Evolutionary conservation across 2,113 vertebrate species (phyloP), one percentile per base, ranked within the genome.

Genomic region (Astatoreochromis straeleni): DNA sequence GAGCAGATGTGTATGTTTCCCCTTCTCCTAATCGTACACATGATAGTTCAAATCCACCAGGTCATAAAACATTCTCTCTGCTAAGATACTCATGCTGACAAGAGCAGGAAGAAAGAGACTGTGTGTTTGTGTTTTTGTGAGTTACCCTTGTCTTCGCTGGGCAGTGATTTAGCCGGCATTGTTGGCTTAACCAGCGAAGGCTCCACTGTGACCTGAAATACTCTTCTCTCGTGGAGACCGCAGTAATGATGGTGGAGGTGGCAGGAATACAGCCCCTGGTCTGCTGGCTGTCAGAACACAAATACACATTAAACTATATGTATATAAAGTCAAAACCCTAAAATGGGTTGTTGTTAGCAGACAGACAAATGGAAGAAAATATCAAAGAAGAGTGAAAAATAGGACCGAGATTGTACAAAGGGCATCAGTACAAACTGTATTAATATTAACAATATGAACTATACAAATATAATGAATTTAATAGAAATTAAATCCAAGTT

Each of bases 201-300:
- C 0, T 55, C 92, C 2, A 99, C 97, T 0, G 82, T 86, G 60
- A 99, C 89, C n/a, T 92, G 96, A 95, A 98, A 99, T 93, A 98
- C 94, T 55, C 98, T 94, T 57, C 98, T 97, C 90, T 99, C 98
- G 0, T 99, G 97, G 4, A 99, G 96, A 7, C 98, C 98, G 2
- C 98, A 99, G 96, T 99, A 99, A 93, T 99, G 98, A 47, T 99
- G 98, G 91, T 99, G 98, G 55, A 99, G 97, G 90, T 99, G 98
- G 90, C 98, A 99, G 5, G 98, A 99, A 82, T 99, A 99, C 21
- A 96, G 95, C 24, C 98, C 98, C 90, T 97, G 95, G 5, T 99
- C 98, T 1, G 95, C 93, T 1, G 86, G 95, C 90, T 98, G 90
- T 16, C 19, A 68, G 38, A 53, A 40, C 54, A 70, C 21, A 49